Evolutionary conservation across 2,888 invertebrate species (phyloP).

Genomic region (Pseudococcus jackbeardsleyi): DNA sequence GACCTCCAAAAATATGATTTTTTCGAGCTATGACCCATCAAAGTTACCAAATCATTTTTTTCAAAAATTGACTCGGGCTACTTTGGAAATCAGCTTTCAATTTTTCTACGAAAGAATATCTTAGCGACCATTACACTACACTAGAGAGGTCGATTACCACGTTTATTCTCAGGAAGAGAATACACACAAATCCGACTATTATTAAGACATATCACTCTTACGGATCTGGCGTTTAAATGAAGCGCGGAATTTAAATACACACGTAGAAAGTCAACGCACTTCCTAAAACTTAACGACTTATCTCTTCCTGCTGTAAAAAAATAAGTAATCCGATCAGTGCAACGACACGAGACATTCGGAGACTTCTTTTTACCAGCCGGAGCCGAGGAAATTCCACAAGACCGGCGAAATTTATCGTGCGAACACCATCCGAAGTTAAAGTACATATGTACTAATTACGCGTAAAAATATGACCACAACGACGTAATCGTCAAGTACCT

Average conservation of each 20-base stretch:
- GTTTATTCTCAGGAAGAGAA: neutral
- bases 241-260: constrained; percentile 38
- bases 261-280: constrained; percentile 41
- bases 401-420: constrained; percentile 9
- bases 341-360: neutral
- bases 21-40: too few species aligned
- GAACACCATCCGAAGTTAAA: neutral
- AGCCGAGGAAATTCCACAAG: neutral
- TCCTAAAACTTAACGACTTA: constrained; percentile 30
- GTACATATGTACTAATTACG: constrained; percentile 8
- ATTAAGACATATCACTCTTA: neutral
- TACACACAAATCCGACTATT: constrained; percentile 14
- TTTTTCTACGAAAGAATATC: neutral
- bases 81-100: neutral
- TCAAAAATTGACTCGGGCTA: too few species aligned
- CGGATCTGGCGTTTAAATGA: neutral
- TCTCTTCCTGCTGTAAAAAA: constrained; percentile 47
- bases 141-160: neutral
- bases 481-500: constrained; percentile 2
- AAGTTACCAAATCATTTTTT: too few species aligned
- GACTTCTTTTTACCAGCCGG: neutral
- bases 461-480: neutral
- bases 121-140: neutral
- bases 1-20: too few species aligned
- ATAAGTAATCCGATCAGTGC: neutral